A percentile compares a stretch with the other conserved stretches of the same genome.
phyloP scores from a whole-genome alignment of 2,797 vertebrate genomes.

The Martes flavigula region DNA sequence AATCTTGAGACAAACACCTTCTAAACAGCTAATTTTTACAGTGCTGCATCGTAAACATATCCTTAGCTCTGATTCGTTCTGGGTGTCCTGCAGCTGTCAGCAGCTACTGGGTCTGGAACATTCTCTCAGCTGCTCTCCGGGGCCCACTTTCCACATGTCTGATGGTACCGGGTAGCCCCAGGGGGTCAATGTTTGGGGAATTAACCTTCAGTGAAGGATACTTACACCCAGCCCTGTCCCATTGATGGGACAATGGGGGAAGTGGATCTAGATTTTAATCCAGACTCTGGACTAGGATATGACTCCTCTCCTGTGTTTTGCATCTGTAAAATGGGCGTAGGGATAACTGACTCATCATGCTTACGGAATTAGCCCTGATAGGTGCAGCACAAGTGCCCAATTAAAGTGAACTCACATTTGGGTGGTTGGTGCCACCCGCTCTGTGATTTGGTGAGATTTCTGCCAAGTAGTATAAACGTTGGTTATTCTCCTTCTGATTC shows the following conservation, averaged over 20 bases:
- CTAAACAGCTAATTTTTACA: neutral
- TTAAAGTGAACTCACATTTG: fast-evolving
- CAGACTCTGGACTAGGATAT: neutral
- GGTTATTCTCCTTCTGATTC: neutral
- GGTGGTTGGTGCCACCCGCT: too few species aligned
- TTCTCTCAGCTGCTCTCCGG: neutral
- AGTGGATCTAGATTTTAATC: neutral
- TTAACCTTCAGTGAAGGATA: neutral
- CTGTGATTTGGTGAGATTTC: neutral
- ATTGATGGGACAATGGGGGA: neutral
- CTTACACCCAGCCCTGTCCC: too few species aligned
- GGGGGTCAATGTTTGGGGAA: neutral
- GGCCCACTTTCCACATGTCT: neutral
- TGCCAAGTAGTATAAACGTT: neutral
- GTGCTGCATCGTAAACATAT: neutral
- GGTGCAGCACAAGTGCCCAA: fast-evolving
- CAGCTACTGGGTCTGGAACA: neutral
- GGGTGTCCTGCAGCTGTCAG: fast-evolving
- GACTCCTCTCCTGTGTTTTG: neutral
- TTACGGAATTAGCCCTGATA: fast-evolving
- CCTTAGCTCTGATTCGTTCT: too few species aligned
- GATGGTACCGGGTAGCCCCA: neutral
- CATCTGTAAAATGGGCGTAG: neutral
- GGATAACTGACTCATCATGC: neutral
- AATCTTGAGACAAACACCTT: neutral